Base-by-base conservation (phyloP, 2,888 invertebrate genomes). In the Thereva nobilitata region DNA sequence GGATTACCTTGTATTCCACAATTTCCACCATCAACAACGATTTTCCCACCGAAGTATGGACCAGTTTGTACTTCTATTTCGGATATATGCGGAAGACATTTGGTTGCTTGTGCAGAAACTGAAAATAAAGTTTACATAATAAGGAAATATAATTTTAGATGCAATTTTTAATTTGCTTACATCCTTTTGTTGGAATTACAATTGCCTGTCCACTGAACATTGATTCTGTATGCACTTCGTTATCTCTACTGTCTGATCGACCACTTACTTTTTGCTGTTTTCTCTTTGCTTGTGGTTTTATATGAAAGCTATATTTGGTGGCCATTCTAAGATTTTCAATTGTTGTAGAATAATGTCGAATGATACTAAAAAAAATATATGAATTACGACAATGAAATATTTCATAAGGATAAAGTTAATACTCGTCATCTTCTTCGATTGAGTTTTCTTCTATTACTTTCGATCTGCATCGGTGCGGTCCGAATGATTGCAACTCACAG, bases 61-160 rank as follows among this genome's bases (percentile, higher is more conserved):
- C 92, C 92, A 0, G 92, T 92, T 9, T 90, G 88, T 5, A 92
- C 91, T 78, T 91, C 89, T 57, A 92, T 91, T 77, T 92, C 91
- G 57, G 91, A 91, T 45, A 89, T 89, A 72, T 91, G 89, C 0
- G 91, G 90, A 68, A 92, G 79, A 74, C 92, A 92, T 77, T 89
- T 88, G 0, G 90, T 91, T 4, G 91, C 91, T 72, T 87, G 85
- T 0, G 92, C 92, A 71, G 91, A 90, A 86, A 92, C 92, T 92
- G 77, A 52, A 49, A 12, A 65, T 12, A 64, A 12, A 50, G 50
- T 38, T 1, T 38, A 35, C 45, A 53, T 8, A 42, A 4, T 54
- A 37, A 34, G 10, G 1, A 37, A 45, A n/a, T 45, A 37, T n/a
- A n/a, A 40, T 38, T 9, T 5, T 5, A 5, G 7, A 7, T 40